Base-by-base conservation (phyloP, 2,888 invertebrate species). In the Tipula helvola region DNA sequence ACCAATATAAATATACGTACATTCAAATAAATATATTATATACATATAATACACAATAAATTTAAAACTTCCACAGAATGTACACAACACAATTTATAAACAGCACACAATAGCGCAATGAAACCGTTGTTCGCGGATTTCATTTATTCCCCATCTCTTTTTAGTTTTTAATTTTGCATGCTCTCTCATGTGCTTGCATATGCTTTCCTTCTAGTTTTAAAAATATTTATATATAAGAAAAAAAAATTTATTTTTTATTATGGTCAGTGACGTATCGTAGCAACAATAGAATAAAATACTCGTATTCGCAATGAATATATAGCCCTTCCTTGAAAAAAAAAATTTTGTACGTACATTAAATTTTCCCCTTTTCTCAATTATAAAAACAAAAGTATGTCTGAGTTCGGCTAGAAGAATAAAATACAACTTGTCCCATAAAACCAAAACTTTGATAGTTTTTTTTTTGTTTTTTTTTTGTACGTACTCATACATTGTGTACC, bases 1-100 rank as follows among this genome's bases (percentile, higher is more conserved):
- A 86, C 42, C 83, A 47, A 86, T 86, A 87, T 86, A 86, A 87
- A 87, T 86, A 85, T 85, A 41, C 86, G 86, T 86, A 87, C 87
- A 86, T 83, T 87, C 85, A 84, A 87, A 83, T 71, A 83, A 16
- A 71, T 44, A 71, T 71, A 28, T 71, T 71, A 71, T 71, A 86
- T 86, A 86, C 28, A 86, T 84, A 84, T 84, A 39, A 84, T 84
- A 84, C 84, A 84, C 71, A 71, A 71, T 71, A 71, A 71, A 28
- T 71, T 71, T 71, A 28, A 71, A 71, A 71, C 18, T 71, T 71
- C 28, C 28, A 71, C 28, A 71, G 71, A 71, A 71, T 12, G 28
- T 71, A 71, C 44, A 39, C 44, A 44, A 44, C 52, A 57, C 16
- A 57, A 57, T 41, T 41, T 39, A 85, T n/a, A 42, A 5, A 85